Base-by-base conservation (phyloP, 2,797 vertebrate genomes). In the Oreortyx pictus region DNA sequence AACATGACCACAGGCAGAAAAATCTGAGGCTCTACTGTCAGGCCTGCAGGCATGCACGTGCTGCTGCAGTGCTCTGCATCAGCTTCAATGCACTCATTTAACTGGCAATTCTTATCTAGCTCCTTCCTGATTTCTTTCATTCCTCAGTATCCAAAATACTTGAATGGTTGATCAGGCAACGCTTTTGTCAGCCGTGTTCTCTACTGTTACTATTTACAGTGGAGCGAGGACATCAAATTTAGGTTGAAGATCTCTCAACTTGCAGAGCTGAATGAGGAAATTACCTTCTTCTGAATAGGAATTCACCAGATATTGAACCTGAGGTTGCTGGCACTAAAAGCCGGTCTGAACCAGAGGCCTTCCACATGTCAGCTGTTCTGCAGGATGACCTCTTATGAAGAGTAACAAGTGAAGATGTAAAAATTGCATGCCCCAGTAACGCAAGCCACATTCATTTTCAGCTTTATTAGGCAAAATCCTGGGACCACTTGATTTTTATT, bases 401-500 rank as follows among this genome's bases (percentile, higher is more conserved):
- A 44, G 19, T 39, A 64, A 49, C 11, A 54, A 65, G 29, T 37
- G 27, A 71, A 92, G 50, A 66, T 7, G 41, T 8, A 39, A 86
- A 84, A 86, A 67, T 37, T 61, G 43, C 52, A 46, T 6, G 25
- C 44, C 39, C 13, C 5, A 8, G 52, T 62, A 94, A 85, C 4
- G 22, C 19, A 65, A 68, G 33, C 35, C 72, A 50, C 29, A 27
- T 37, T 23, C 31, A 33, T 74, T 93, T 92, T 86, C 31, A n/a
- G 62, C 50, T 41, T 77, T 90, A 88, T 85, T 71, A 79, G 57
- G 78, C 7, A 46, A 91, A 94, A 89, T 74, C 37, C 44, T 49
- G 44, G 33, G 66, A 74, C 77, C 65, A 82, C 80, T 86, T 64
- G 75, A 74, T 79, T 76, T 86, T 81, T 89, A 57, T 72, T 91